Conservation (phyloP, 2,113 vertebrate genomes). For the Trichechus manatus region DNA sequence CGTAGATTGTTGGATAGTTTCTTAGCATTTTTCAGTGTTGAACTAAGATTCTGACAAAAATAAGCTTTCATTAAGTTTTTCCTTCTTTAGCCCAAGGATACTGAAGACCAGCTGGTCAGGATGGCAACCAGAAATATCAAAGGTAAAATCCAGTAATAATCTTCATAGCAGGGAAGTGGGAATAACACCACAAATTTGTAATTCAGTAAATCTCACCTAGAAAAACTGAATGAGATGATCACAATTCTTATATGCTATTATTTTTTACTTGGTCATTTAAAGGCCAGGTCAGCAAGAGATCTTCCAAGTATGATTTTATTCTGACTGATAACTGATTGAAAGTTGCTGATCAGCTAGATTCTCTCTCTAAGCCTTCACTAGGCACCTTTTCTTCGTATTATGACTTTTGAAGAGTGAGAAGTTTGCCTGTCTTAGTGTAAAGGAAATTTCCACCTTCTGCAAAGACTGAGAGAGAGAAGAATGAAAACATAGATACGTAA, state of each 20-base stretch:
- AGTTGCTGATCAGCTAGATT: background rate
- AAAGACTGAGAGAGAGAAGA: background rate
- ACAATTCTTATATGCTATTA: background rate
- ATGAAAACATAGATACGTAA: background rate
- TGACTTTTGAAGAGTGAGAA: background rate
- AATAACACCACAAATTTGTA: background rate
- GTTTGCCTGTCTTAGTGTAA: background rate
- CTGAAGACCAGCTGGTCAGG: background rate
- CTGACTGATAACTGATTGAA: background rate
- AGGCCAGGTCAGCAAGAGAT: background rate
- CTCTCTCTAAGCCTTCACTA: background rate
- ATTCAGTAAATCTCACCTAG: background rate
- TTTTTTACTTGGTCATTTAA: constrained; percentile 57
- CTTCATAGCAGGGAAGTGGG: background rate
- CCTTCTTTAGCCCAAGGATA: background rate
- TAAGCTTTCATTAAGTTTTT: background rate
- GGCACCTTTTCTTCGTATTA: background rate
- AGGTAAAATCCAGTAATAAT: background rate
- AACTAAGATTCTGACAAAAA: background rate
- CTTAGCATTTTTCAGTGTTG: background rate
- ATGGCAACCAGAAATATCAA: background rate
- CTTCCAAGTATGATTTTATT: background rate
- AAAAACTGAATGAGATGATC: background rate
- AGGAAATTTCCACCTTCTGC: background rate
- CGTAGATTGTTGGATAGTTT: background rate